phyloP scores from a whole-genome alignment of 2,113 vertebrate species.

The Otocyon megalotis region DNA sequence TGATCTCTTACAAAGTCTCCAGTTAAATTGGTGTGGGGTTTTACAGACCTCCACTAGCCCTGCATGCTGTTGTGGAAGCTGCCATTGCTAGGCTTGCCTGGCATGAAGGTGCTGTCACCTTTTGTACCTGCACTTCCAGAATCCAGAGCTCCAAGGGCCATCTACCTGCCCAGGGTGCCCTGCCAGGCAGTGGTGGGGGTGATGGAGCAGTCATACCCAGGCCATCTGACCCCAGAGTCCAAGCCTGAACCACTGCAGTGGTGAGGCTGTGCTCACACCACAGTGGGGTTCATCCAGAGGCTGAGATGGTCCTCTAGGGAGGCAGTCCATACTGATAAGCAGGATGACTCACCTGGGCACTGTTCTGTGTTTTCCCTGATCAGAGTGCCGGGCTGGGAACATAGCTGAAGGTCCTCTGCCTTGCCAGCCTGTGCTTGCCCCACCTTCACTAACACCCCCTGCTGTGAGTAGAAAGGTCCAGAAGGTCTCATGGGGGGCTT shows the following conservation, averaged over 20 bases:
- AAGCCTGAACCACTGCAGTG: not conserved
- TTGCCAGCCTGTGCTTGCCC: not conserved
- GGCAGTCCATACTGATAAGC: not conserved
- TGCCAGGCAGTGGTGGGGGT: not conserved
- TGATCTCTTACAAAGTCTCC: not conserved
- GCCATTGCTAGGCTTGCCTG: not conserved
- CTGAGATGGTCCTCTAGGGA: not conserved
- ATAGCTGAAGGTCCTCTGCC: not conserved
- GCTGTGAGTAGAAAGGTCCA: not conserved
- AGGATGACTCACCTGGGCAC: fast-evolving
- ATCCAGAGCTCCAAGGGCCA: no score
- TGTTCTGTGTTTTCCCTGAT: not conserved
- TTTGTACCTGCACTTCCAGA: not conserved
- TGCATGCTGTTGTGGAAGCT: not conserved
- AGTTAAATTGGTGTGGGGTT: not conserved
- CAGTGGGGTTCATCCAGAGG: not conserved
- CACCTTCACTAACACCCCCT: not conserved
- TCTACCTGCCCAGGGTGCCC: not conserved
- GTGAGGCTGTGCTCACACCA: not conserved
- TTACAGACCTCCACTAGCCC: not conserved
- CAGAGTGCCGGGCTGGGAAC: not conserved
- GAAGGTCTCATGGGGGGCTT: not conserved
- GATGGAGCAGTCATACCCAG: not conserved
- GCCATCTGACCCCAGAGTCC: not conserved
- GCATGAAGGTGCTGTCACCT: not conserved